Evolutionary conservation across 2,888 invertebrate species (phyloP).

Genomic region (Euspilapteryx auroguttella): DNA sequence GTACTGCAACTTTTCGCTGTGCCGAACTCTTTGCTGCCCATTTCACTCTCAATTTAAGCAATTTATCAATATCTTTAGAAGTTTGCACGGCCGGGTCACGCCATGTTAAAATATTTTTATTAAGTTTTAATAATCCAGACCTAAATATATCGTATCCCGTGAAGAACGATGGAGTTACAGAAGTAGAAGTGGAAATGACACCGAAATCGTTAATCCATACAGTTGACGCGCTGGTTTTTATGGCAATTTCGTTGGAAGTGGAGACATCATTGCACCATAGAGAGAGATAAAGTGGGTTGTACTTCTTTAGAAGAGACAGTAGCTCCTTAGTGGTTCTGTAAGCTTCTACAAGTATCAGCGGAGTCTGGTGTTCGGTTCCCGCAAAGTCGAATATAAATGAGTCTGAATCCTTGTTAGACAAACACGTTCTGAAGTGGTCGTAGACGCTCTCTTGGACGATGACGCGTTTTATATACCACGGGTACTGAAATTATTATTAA

Average conservation of each 20-base stretch:
- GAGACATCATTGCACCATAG: conserved; percentile 24
- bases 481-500: conserved; percentile 18
- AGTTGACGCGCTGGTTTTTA: conserved; percentile 9
- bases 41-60: too few species aligned
- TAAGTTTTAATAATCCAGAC: too few species aligned
- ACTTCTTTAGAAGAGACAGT: conserved; percentile 14
- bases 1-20: too few species aligned
- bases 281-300: conserved; percentile 14
- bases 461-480: conserved; percentile 20
- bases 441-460: conserved; percentile 25
- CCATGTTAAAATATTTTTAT: too few species aligned
- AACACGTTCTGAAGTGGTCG: conserved; percentile 15
- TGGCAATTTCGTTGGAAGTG: conserved; percentile 23
- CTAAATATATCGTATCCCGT: too few species aligned
- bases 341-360: conserved; percentile 15
- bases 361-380: conserved; percentile 4
- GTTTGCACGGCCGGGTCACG: too few species aligned
- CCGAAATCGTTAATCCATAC: conserved; percentile 27
- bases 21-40: too few species aligned
- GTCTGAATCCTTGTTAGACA: conserved; percentile 7
- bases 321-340: conserved; percentile 30
- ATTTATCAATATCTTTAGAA: too few species aligned
- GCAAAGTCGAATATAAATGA: conserved; percentile 14
- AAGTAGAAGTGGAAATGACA: too few species aligned
- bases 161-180: too few species aligned